Base-by-base conservation (phyloP, 2,888 invertebrate genomes). In the Oegoconia quadripuncta region DNA sequence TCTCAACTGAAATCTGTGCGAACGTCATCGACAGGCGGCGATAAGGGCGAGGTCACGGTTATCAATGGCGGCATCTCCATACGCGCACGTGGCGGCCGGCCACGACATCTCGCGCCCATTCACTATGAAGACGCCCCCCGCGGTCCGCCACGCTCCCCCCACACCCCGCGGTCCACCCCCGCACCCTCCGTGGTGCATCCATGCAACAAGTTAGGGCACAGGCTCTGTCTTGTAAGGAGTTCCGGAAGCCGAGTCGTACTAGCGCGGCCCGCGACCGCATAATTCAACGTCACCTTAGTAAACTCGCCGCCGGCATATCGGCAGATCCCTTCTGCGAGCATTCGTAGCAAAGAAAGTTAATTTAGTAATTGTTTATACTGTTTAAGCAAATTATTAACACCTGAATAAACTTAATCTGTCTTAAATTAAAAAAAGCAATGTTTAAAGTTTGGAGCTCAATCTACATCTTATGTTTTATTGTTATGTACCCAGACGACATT, bases 91-190 rank as follows among this genome's bases (percentile, higher is more conserved):
- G 79, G 74, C 66, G 64, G 73, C 77, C 77, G 80, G 74, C 83
- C 83, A 77, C 82, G 81, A 82, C 83, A 83, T 83, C 84, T 80
- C 83, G 81, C 76, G 77, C 83, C 79, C 84, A 83, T 82, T 90
- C 90, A 80, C 89, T 82, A 75, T 79, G 74, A 79, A 83, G 81
- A 80, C 77, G 71, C 63, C 70, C 62, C 66, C 60, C 53, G 51
- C 52, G 25, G 42, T 39, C 53, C 56, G 48, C 48, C 53, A 51
- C 60, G 51, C 60, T 47, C 56, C 41, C 52, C 46, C 54, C 55
- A 52, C 55, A 49, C 52, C 56, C 61, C 62, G 46, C 58, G 37
- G 56, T 30, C 52, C 62, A 58, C 63, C 69, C 66, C 58, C 66
- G 65, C 61, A 64, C 73, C 74, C 74, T 71, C 71, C 66, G 64